Percentiles rank a stretch among this genome's conserved stretches.
Evolutionary conservation across 1,140 invertebrate species (phyloP).

Genomic region (Thereuonema tuberculata): DNA sequence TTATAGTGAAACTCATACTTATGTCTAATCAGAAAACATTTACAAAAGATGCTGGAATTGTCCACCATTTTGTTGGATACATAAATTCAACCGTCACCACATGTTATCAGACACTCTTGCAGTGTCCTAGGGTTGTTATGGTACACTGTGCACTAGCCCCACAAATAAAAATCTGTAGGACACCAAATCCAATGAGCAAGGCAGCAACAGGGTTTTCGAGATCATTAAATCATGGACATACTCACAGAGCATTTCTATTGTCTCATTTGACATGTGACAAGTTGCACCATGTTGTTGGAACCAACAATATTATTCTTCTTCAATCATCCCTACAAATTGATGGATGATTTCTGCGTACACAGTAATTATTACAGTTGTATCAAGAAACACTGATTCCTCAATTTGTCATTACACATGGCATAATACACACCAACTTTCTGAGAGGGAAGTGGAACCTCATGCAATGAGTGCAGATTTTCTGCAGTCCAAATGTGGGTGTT

Average conservation of each 20-base stretch:
- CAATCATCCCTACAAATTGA: not conserved
- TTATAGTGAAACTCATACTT: not conserved
- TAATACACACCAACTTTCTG: conserved; percentile 28
- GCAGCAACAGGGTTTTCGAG: not conserved
- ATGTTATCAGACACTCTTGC: not conserved
- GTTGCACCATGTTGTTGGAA: conserved; percentile 3
- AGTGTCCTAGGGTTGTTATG: not conserved
- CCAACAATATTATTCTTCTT: not conserved
- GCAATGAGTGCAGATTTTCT: conserved; percentile 23
- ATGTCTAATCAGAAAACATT: not conserved
- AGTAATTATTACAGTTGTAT: not conserved
- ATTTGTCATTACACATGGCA: conserved; percentile 26
- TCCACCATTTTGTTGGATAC: not conserved
- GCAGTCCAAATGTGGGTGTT: conserved; percentile 24
- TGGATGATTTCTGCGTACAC: not conserved
- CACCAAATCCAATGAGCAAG: not conserved
- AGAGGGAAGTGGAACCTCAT: conserved; percentile 25
- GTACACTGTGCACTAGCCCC: not conserved
- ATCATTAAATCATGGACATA: not conserved
- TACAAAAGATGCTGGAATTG: not conserved
- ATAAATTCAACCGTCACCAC: not conserved
- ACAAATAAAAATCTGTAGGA: not conserved
- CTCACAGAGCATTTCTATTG: not conserved
- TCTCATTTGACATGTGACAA: not conserved
- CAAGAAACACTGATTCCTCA: conserved; percentile 18